These are phyloP conservation scores for Festucalex cinctus DNA, from an alignment of 2,113 vertebrate species.

Conservation along the genomic window DNA sequence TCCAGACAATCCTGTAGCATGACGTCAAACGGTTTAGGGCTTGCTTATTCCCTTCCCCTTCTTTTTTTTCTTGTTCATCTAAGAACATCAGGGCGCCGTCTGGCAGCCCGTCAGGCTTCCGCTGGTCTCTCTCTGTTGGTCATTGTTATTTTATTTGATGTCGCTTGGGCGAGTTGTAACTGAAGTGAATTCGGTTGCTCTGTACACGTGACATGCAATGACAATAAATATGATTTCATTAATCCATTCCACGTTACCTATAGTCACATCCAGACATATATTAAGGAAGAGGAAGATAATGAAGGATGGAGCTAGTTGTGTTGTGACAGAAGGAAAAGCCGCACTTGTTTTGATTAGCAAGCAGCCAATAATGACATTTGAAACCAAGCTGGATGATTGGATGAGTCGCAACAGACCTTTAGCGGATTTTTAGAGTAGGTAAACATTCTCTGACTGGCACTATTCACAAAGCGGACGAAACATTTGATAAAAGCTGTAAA, in stretches of 20 bases:
- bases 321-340: conserved; percentile 25
- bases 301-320: conserved; percentile 6
- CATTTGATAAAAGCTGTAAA: conserved; percentile 32
- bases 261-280: conserved; percentile 21
- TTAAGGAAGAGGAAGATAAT: conserved; percentile 33
- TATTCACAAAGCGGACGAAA: conserved; percentile 8
- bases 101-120: no score
- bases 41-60: no score
- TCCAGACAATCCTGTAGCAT: no score
- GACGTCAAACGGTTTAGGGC: no score
- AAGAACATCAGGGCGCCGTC: no score
- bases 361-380: conserved; percentile 53
- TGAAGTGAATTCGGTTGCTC: no score
- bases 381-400: conserved; percentile 32
- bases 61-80: no score
- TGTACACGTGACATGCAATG: no score
- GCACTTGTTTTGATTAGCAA: conserved; percentile 51
- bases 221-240: no score
- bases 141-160: no score
- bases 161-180: no score
- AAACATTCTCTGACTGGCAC: background rate
- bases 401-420: conserved; percentile 26
- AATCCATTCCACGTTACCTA: conserved; percentile 23
- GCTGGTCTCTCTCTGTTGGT: no score
- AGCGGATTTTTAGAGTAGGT: conserved; percentile 6